Evolutionary conservation across 1,140 invertebrate genomes (phyloP), one percentile per base, ranked within the genome.

Genomic region (Nilaparvata lugens): DNA sequence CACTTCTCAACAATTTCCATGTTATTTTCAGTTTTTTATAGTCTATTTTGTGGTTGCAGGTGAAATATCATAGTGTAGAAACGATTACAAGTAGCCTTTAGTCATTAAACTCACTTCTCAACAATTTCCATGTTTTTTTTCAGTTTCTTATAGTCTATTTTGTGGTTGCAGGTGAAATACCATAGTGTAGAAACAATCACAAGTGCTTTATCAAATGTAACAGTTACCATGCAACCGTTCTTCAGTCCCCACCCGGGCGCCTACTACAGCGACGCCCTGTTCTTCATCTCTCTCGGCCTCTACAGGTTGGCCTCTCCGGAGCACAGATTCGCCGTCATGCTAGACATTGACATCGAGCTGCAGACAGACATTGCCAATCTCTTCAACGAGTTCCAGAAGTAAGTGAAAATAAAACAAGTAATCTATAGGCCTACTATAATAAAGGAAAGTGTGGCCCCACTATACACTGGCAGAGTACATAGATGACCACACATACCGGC

Each of bases 301-400:
- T 84, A 91, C 72, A 76, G 80, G 66, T 81, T 92, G 48, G 80
- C 88, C 18, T 82, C 84, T 6, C 66, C 67, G 0, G 73, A 77
- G 56, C 78, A 86, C 58, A 74, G 80, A n/a, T 72, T 76, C 59
- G 81, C 86, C 9, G 81, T 90, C 45, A 79, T 93, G 72, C 75
- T 93, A 9, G 91, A 94, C 75, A 84, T 86, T 60, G 90, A 93
- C 76, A 81, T 87, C 19, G 84, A 86, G 72, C 86, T 93, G 68
- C 78, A 80, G 66, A 76, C 75, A n/a, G 86, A 90, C 68, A 77
- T 93, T 11, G 74, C 74, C 18, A 69, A 83, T 56, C 73, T 93
- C 1, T 85, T 85, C 67, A 67, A 79, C 4, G 77, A 88, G 64
- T 93, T 93, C 69, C 70, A 84, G 1, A 75, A 77, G 66, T 89